These are phyloP conservation scores for Watsonalla binaria DNA, from an alignment of 2,888 invertebrate species.

Conservation along the genomic window DNA sequence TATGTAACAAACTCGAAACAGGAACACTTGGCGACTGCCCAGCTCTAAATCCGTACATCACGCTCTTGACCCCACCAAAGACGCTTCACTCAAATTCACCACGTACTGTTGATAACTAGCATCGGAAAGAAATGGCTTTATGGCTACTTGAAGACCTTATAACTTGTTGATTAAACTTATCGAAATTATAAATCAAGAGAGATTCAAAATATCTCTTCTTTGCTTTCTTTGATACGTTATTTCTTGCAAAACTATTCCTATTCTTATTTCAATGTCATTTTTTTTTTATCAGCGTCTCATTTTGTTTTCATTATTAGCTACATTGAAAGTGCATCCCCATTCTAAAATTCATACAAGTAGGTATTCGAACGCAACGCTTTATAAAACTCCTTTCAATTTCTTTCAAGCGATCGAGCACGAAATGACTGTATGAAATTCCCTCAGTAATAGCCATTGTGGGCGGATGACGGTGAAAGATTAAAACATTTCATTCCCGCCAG, in stretches of 20 bases:
- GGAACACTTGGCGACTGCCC: constrained; percentile 62
- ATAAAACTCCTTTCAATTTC: constrained; percentile 28
- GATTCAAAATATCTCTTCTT: too few relatives aligned
- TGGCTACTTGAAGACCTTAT: constrained; percentile 3
- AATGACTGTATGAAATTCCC: constrained; percentile 68
- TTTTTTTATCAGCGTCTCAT: constrained; percentile 8
- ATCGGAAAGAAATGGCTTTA: constrained; percentile 26
- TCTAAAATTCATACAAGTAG: background rate
- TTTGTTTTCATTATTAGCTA: background rate
- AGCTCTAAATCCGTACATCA: constrained; percentile 63
- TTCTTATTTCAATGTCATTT: background rate
- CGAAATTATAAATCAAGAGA: too few relatives aligned
- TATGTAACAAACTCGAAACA: constrained; percentile 33
- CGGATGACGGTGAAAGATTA: constrained; percentile 75
- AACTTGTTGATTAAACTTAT: background rate
- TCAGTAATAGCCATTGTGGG: constrained; percentile 59
- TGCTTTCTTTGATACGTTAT: too few relatives aligned
- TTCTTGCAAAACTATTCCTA: too few relatives aligned
- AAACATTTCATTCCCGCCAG: constrained; percentile 63
- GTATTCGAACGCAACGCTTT: constrained; percentile 28
- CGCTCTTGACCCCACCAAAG: constrained; percentile 67
- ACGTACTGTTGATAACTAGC: constrained; percentile 12
- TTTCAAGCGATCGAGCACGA: constrained; percentile 54
- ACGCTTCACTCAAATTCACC: constrained; percentile 35
- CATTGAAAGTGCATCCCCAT: background rate